Evolutionary conservation across 2,888 invertebrate genomes (phyloP), one percentile per base, ranked within the genome.

Genomic region (Mythimna albipuncta): DNA sequence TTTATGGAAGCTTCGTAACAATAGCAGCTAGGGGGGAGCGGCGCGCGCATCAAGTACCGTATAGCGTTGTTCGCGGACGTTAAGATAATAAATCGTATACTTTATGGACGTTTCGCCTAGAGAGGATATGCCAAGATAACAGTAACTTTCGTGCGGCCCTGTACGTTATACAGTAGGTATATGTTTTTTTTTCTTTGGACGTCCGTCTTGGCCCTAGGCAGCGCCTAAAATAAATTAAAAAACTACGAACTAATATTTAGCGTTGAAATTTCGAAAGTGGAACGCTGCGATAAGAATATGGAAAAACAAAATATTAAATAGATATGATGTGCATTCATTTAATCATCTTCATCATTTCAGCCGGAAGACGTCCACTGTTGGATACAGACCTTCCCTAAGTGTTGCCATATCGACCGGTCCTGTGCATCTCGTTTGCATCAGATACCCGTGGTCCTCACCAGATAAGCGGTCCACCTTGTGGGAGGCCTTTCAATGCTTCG

Each of bases 71-170:
- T 91, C 89, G 89, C 76, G 86, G 77, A 85, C 88, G 84, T 87
- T 89, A 92, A 94, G 94, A 93, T 94, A 94, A 94, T 94, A 94
- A 94, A 93, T 88, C 83, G 85, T 81, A 85, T 92, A 92, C 94
- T 95, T 95, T 96, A 95, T 96, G 91, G 92, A 89, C 94, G 93
- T 92, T 91, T 93, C 92, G 95, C 95, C 96, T 96, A 95, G 95
- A 95, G 96, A 96, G 96, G 96, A 96, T 96, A 96, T 96, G 96
- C 95, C 96, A 95, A 96, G 96, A 96, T 96, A 96, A 96, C 96
- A 96, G 96, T 96, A 96, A 96, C 96, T 96, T 96, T 96, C 94
- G 95, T 96, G 94, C 94, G 92, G 91, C 93, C 93, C 94, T 93
- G 88, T 90, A 89, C 90, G 90, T 89, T 93, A 91, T 92, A 92